Base-by-base conservation (phyloP, 2,113 vertebrate genomes). In the Heterotis niloticus region DNA sequence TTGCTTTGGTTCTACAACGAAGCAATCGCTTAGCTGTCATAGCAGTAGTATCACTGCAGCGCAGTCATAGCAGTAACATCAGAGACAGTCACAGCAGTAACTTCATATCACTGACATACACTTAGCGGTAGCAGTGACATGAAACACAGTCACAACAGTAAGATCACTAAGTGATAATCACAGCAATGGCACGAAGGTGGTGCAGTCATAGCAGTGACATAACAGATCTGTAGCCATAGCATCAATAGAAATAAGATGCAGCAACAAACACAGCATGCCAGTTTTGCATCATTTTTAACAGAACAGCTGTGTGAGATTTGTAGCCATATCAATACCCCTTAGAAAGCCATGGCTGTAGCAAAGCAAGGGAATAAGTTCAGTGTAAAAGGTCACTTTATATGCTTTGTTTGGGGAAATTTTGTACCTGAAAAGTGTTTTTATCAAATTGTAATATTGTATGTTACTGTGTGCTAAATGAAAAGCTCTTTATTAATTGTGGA, bases 1-100 rank as follows among this genome's bases (percentile, higher is more conserved):
- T 79, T 34, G 56, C 59, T n/a, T 64, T 59, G 74, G 78, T 5
- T 59, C 17, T 51, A 78, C 23, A 44, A 67, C 24, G 71, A 18
- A 74, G 71, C 17, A 57, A 23, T 54, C 71, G 57, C 57, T 74
- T 2, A 54, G 71, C 71, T 26, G 26, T 74, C 57, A 52, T 28
- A 57, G 51, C 11, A 17, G n/a, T 59, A 26, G 54, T 26, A 26
- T 57, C 11, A 51, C 51, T 28, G 18, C 54, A n/a, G 54, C 10
- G 16, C 69, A 18, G 13, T 74, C 71, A 28, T 52, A 4, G 54
- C 71, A 54, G n/a, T 57, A 16, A 62, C 59, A 11, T 14, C 59
- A 17, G 14, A 20, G 59, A 62, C 11, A 62, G 10, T 62, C 59
- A 17, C 10, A 62, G 14, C 59, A 14, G 13, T 20, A 62, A 14